These are phyloP conservation scores for Eulemur rufifrons DNA, from an alignment of 2,113 vertebrate species.

Conservation along the genomic window DNA sequence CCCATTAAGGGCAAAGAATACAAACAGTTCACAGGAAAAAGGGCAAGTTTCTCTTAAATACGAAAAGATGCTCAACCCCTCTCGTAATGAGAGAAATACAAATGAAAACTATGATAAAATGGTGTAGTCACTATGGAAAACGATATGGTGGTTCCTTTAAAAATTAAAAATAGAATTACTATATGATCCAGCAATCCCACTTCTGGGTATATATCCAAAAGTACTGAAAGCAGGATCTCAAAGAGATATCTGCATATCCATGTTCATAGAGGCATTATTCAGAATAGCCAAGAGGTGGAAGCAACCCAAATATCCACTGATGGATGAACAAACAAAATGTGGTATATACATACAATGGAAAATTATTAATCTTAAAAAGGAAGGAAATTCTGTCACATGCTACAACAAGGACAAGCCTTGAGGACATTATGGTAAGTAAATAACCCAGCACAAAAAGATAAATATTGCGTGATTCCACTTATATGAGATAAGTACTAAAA, in stretches of 20 bases:
- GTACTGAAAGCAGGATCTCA: neutral
- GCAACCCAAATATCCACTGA: neutral
- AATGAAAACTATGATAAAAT: neutral
- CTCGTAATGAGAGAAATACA: neutral
- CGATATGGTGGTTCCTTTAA: neutral
- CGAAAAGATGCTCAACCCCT: neutral
- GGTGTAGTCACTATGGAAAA: neutral
- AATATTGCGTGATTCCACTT: neutral
- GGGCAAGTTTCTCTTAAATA: neutral
- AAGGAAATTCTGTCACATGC: neutral
- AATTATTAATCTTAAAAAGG: neutral
- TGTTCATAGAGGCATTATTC: neutral
- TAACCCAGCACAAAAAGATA: neutral
- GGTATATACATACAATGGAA: neutral
- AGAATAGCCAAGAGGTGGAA: neutral
- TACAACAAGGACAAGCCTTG: neutral
- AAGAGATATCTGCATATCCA: neutral
- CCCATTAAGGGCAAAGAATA: neutral
- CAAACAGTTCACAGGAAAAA: neutral
- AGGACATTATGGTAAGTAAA: neutral
- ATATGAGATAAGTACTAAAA: neutral
- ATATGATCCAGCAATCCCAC: neutral
- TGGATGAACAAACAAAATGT: neutral
- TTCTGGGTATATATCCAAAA: neutral
- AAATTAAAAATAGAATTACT: conserved; percentile 11